A percentile compares a stretch with the other conserved stretches of the same genome.
Conservation (phyloP, 2,113 vertebrate genomes). For the Saccopteryx bilineata region DNA sequence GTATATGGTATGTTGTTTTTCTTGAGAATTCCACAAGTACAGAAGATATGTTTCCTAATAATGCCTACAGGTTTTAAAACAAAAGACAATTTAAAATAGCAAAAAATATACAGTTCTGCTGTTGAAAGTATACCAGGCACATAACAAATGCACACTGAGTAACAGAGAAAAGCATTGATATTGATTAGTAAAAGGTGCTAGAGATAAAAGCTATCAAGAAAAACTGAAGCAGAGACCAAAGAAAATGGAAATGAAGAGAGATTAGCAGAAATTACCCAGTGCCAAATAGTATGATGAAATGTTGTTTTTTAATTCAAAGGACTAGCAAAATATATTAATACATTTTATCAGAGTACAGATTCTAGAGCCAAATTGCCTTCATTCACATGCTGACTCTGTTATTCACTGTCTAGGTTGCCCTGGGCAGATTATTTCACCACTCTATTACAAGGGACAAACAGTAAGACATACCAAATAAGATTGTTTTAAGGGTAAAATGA, state of each 20-base stretch:
- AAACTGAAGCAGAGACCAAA: constrained; percentile 4
- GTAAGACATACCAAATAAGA: neutral
- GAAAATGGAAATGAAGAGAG: constrained; percentile 23
- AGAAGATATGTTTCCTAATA: constrained; percentile 28
- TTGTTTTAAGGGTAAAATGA: neutral
- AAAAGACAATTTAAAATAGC: constrained; percentile 38
- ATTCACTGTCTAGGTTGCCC: neutral
- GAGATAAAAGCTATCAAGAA: constrained; percentile 41
- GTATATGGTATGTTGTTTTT: neutral
- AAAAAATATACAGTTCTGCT: constrained; percentile 44
- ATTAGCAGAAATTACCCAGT: neutral
- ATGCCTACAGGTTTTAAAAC: constrained; percentile 33
- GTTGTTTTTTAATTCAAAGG: neutral
- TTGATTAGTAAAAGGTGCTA: constrained; percentile 13
- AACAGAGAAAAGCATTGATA: constrained; percentile 6
- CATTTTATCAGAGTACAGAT: neutral
- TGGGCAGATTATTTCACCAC: neutral
- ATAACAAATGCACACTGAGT: constrained; percentile 26
- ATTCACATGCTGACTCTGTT: neutral
- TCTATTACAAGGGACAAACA: neutral
- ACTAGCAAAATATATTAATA: constrained; percentile 6
- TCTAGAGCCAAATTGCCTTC: neutral
- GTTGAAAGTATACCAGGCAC: neutral
- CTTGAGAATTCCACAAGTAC: constrained; percentile 1
- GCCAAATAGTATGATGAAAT: neutral